A percentile compares a stretch with the other conserved stretches of the same genome.
Conservation (phyloP, 2,888 invertebrate genomes). For the Clivina fossor region DNA sequence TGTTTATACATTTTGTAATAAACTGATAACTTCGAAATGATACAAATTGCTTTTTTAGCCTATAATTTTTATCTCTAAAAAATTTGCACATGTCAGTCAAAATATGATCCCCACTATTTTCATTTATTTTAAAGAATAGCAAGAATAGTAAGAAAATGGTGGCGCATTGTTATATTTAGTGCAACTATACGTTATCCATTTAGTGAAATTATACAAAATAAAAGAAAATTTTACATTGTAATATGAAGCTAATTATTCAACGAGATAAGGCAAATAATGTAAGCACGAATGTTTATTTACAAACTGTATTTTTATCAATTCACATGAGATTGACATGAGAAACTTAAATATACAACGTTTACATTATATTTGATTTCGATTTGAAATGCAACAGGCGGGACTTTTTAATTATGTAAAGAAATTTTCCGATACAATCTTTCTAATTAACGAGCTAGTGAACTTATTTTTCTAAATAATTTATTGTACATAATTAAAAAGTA, state of each 20-base stretch:
- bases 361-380: constrained; percentile 15
- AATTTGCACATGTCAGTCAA: background rate
- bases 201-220: background rate
- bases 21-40: background rate
- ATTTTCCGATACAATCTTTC: too few relatives aligned
- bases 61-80: background rate
- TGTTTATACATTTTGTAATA: background rate
- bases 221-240: constrained; percentile 11
- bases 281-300: too few relatives aligned
- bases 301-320: constrained; percentile 27
- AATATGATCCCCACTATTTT: background rate
- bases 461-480: too few relatives aligned
- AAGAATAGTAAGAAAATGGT: too few relatives aligned
- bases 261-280: constrained; percentile 10
- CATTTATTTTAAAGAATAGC: too few relatives aligned
- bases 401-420: background rate
- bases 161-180: background rate
- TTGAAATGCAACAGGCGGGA: constrained; percentile 17
- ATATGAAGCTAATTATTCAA: constrained; percentile 13
- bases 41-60: background rate
- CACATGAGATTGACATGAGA: constrained; percentile 15
- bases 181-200: background rate
- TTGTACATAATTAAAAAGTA: too few relatives aligned
- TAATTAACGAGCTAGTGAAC: too few relatives aligned
- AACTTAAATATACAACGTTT: background rate